Evolutionary conservation across 1,140 invertebrate species (phyloP).

Genomic region (Heliconius congener): DNA sequence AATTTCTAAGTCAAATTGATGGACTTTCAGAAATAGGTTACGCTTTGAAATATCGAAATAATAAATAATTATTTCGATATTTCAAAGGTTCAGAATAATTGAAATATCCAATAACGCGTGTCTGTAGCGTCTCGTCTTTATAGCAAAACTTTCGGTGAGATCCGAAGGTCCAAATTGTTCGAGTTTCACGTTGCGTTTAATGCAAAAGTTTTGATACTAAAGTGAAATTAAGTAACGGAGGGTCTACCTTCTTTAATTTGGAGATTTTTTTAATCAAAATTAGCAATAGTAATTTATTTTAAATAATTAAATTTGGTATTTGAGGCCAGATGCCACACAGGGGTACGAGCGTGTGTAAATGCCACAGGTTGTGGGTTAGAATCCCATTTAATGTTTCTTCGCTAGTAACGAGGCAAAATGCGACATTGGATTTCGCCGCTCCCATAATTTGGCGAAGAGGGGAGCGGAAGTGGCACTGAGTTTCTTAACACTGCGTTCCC

Average conservation of each 20-base stretch:
- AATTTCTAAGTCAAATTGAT: background rate
- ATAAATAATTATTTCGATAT: too few species aligned
- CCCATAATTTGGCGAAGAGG: too few species aligned
- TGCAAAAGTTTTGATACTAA: constrained; percentile 10
- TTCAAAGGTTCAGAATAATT: constrained; percentile 16
- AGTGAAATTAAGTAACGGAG: background rate
- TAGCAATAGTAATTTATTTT: background rate
- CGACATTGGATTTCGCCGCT: too few species aligned
- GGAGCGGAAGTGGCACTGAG: too few species aligned
- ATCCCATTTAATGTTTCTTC: too few species aligned
- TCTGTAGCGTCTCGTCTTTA: constrained; percentile 15
- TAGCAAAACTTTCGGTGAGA: constrained; percentile 20
- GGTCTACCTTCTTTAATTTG: background rate
- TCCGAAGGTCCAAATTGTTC: constrained; percentile 4
- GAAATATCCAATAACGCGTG: constrained; percentile 19
- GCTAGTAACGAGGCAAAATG: too few species aligned
- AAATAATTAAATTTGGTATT: background rate
- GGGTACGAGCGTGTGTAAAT: too few species aligned
- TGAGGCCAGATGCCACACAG: too few species aligned
- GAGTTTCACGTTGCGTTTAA: constrained; percentile 16
- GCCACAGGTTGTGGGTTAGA: too few species aligned
- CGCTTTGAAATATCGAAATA: constrained; percentile 6
- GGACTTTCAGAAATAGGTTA: background rate
- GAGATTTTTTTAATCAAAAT: background rate
- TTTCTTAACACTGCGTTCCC: too few species aligned